These are phyloP conservation scores for Pachyramphus minor DNA, from an alignment of 2,113 vertebrate genomes.

Conservation along the genomic window DNA sequence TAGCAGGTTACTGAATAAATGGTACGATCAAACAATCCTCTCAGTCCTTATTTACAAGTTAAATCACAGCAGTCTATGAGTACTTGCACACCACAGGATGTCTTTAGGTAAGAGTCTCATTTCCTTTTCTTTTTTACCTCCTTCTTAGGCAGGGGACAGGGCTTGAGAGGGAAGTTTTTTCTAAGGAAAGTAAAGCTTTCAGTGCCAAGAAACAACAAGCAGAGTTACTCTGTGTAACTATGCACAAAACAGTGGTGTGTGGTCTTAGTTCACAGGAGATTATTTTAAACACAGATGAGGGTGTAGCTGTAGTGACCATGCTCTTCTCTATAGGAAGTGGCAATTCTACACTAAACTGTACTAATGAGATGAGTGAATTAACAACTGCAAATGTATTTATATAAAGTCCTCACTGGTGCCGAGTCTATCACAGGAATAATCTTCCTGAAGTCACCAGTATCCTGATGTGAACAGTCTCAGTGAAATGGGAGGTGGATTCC, in stretches of 20 bases:
- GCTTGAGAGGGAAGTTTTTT: neutral
- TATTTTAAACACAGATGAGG: neutral
- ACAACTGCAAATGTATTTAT: neutral
- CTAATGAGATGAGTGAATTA: neutral
- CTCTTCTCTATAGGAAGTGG: neutral
- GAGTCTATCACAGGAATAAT: neutral
- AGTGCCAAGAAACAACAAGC: neutral
- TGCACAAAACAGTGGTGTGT: neutral
- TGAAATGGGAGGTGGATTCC: neutral
- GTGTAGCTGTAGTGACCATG: neutral
- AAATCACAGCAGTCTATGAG: neutral
- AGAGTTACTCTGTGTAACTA: neutral
- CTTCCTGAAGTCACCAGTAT: neutral
- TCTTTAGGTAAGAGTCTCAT: neutral
- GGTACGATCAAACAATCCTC: neutral
- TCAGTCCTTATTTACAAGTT: neutral
- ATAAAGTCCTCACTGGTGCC: neutral
- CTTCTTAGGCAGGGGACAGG: neutral
- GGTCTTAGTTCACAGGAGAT: neutral
- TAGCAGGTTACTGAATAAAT: neutral
- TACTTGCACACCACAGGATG: neutral
- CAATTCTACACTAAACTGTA: neutral
- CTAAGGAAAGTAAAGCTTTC: neutral
- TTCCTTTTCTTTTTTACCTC: neutral
- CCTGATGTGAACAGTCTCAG: neutral